Conservation (phyloP, 1,140 invertebrate genomes). For the Colletes latitarsis region DNA sequence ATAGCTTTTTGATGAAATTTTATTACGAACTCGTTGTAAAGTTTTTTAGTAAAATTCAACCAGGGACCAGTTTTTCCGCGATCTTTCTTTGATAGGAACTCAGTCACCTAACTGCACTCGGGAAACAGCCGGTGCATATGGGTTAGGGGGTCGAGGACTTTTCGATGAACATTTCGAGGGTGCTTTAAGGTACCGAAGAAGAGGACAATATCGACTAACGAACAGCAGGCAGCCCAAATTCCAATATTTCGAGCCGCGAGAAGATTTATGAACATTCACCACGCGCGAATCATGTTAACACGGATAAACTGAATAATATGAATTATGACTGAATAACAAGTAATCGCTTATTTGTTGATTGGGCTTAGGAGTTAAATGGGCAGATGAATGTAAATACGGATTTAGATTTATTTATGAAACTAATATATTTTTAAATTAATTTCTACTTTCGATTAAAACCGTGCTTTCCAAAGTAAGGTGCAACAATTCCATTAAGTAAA, state of each 20-base stretch:
- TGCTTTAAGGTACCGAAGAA: slow-evolving; percentile 42
- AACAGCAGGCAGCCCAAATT: slow-evolving; percentile 15
- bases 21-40: too few species aligned
- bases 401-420: too few species aligned
- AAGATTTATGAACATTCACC: neutral
- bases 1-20: neutral
- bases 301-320: neutral
- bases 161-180: slow-evolving; percentile 58
- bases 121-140: slow-evolving; percentile 36
- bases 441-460: too few species aligned
- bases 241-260: neutral
- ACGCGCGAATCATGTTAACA: neutral
- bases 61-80: neutral
- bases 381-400: too few species aligned
- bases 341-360: too few species aligned
- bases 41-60: neutral
- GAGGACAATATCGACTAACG: slow-evolving; percentile 51
- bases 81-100: slow-evolving; percentile 22
- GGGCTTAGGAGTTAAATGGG: too few species aligned
- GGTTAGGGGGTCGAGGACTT: slow-evolving; percentile 55
- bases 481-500: too few species aligned
- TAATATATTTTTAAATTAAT: too few species aligned
- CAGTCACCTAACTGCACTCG: slow-evolving; percentile 12
- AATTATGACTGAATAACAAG: too few species aligned
- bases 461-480: too few species aligned